A percentile compares a stretch with the other conserved stretches of the same genome.
These are phyloP conservation scores for Gymnodraco acuticeps DNA, from an alignment of 2,797 vertebrate genomes.

Conservation along the genomic window DNA sequence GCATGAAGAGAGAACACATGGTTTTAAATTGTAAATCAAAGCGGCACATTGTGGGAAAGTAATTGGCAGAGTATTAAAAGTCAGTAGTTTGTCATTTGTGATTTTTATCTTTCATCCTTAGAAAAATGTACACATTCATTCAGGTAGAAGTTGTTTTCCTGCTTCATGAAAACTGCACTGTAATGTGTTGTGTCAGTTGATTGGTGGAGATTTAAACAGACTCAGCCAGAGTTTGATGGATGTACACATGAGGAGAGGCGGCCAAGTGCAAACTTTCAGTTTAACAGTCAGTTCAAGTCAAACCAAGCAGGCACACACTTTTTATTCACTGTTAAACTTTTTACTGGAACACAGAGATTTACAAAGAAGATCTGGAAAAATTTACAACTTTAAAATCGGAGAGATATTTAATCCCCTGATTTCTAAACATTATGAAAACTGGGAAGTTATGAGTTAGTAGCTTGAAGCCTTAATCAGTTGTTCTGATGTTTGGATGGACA, in stretches of 20 bases:
- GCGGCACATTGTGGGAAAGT: constrained; percentile 18
- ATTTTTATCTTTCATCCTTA: constrained; percentile 28
- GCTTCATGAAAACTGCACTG: constrained; percentile 44
- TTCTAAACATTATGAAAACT: not conserved
- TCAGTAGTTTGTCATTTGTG: constrained; percentile 21
- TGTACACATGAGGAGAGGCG: constrained; percentile 28
- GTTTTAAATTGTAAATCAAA: constrained; percentile 21
- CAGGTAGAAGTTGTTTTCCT: constrained; percentile 43
- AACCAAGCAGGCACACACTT: not conserved
- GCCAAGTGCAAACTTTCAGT: constrained; percentile 26
- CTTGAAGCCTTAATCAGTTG: not conserved
- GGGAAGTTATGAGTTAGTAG: not conserved
- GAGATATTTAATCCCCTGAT: not conserved
- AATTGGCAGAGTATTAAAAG: constrained; percentile 29
- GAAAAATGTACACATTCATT: constrained; percentile 28
- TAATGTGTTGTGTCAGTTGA: constrained; percentile 53
- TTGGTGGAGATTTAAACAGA: constrained; percentile 48
- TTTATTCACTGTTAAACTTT: not conserved
- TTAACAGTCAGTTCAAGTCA: constrained; percentile 27
- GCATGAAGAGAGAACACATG: constrained; percentile 28
- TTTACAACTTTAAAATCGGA: not conserved
- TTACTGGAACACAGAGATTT: not conserved
- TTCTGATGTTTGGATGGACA: not conserved
- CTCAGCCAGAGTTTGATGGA: constrained; percentile 54
- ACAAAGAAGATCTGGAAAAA: too few relatives aligned